These are phyloP conservation scores for Drosophila orosa DNA, from an alignment of 1,140 invertebrate species.

Conservation along the genomic window DNA sequence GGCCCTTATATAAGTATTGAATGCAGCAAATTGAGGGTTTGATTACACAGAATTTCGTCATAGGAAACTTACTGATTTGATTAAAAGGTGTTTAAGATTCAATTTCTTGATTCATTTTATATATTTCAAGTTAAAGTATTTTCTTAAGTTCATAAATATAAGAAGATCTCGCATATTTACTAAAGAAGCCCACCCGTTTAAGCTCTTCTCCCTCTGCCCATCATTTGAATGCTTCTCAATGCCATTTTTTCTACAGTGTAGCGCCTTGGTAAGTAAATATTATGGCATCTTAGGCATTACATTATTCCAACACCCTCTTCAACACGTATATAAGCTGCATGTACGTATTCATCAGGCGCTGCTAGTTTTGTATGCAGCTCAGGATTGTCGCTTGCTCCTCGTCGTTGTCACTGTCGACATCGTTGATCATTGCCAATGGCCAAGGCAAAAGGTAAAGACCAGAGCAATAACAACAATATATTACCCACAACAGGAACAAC, in stretches of 20 bases:
- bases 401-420: constrained; percentile 75
- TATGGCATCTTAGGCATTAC: constrained; percentile 46
- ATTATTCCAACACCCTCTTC: constrained; percentile 46
- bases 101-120: neutral
- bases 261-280: constrained; percentile 46
- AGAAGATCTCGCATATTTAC: neutral
- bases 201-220: neutral
- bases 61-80: neutral
- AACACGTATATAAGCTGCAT: constrained; percentile 33
- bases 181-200: neutral
- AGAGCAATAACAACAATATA: constrained; percentile 28
- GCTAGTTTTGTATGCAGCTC: constrained; percentile 79
- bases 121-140: neutral
- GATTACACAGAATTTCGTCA: constrained; percentile 23
- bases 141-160: neutral
- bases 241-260: constrained; percentile 12
- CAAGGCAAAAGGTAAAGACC: constrained; percentile 33
- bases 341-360: constrained; percentile 46
- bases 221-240: neutral
- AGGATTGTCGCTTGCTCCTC: constrained; percentile 80
- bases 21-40: constrained; percentile 26
- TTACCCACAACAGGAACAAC: constrained; percentile 22
- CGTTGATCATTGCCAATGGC: constrained; percentile 69
- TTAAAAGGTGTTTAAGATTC: neutral
- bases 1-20: constrained; percentile 42